Evolutionary conservation across 2,888 invertebrate species (phyloP), one percentile per base, ranked within the genome.

Genomic region (Nomada fucata): DNA sequence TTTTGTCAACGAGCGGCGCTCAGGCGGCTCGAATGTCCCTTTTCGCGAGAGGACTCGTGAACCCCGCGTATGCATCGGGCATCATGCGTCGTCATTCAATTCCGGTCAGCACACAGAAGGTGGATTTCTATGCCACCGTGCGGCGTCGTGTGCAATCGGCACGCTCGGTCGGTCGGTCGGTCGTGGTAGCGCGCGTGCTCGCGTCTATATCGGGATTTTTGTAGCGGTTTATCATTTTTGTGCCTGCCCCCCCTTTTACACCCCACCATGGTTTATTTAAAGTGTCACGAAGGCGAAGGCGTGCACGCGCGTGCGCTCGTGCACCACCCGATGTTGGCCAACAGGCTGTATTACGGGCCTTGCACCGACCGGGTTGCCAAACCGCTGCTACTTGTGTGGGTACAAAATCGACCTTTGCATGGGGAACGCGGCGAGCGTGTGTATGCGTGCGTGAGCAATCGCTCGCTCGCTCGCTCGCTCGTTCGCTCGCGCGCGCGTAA

Each of bases 351-450:
- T 87, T 89, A 84, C 87, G 85, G 87, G 85, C 85, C 83, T 84
- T 85, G 89, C 86, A 81, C 83, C 89, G 82, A 73, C 82, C 82
- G 84, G 82, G 89, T 89, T 89, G 85, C 89, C 89, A 89, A 88
- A 88, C 89, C 85, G 85, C 29, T 20, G 42, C n/a, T 50, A 64
- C 29, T 13, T 71, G 61, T 72, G 60, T 65, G 26, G 59, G 61
- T 64, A 61, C 65, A 36, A 20, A n/a, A 50, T 15, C 18, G n/a
- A 9, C 10, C n/a, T 9, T 1, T 36, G 10, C 15, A 26, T 36
- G 36, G 36, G 5, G 36, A 36, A 36, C 9, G 44, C 2, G 26
- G 2, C 36, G 29, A 15, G n/a, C 47, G 44, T 42, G 20, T 60
- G 47, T n/a, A 1, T 11, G 50, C 3, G 26, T 44, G 57, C 18